These are phyloP conservation scores for Branchellion lobata DNA, from an alignment of 2,888 invertebrate species.

Conservation along the genomic window DNA sequence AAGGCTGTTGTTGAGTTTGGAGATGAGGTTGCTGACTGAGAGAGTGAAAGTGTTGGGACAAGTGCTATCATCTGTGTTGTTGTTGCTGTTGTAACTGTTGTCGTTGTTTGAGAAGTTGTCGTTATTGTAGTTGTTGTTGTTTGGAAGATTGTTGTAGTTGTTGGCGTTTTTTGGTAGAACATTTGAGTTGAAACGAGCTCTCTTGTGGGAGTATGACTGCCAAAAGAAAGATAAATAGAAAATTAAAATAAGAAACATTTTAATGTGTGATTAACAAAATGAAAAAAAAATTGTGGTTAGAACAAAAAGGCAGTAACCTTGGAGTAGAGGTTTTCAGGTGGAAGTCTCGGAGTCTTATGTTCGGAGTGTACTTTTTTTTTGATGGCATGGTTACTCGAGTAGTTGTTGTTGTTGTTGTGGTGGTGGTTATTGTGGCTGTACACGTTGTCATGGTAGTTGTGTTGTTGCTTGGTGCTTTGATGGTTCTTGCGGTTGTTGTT, in stretches of 20 bases:
- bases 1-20: not conserved
- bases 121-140: not conserved
- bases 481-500: constrained; percentile 8
- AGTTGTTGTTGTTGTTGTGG: not conserved
- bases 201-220: constrained; percentile 21
- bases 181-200: constrained; percentile 17
- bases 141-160: not conserved
- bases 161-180: too few relatives aligned
- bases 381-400: not conserved
- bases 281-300: too few relatives aligned
- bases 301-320: not conserved
- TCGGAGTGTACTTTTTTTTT: not conserved
- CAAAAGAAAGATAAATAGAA: too few relatives aligned
- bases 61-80: not conserved
- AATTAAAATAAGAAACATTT: too few relatives aligned
- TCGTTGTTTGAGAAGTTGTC: not conserved
- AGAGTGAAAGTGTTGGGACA: constrained; percentile 17
- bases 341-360: not conserved
- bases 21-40: not conserved
- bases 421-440: not conserved
- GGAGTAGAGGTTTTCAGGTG: constrained; percentile 15
- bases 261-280: too few relatives aligned
- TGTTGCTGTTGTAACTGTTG: not conserved
- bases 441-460: not conserved
- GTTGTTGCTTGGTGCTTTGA: not conserved